Conservation (phyloP, 2,888 invertebrate species). For the Gisinianus flammeolus region DNA sequence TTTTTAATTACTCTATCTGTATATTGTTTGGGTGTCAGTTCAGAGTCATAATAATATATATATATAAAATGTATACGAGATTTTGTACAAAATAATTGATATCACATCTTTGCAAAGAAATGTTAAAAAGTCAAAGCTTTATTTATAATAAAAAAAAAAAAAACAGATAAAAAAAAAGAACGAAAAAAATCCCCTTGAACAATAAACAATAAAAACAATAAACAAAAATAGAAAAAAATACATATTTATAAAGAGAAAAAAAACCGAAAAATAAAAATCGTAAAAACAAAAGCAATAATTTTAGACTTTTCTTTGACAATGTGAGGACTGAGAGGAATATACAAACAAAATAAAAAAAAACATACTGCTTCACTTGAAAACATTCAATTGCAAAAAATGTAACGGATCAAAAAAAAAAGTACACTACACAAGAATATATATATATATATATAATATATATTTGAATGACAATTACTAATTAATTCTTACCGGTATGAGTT, state of each 20-base stretch:
- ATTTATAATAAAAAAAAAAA: too few species aligned
- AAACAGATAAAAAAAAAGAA: background rate
- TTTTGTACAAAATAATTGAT: background rate
- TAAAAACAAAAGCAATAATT: too few species aligned
- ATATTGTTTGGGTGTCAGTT: too few species aligned
- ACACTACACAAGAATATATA: too few species aligned
- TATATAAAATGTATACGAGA: too few species aligned
- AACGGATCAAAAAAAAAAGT: background rate
- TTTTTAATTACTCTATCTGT: too few species aligned
- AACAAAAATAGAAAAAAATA: background rate
- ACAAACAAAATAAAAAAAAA: background rate
- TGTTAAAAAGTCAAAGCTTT: background rate
- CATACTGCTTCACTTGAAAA: background rate
- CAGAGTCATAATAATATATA: background rate
- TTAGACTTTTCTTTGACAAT: background rate
- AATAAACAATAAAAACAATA: background rate
- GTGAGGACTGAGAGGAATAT: background rate
- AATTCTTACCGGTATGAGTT: constrained; percentile 77
- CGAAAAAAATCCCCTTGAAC: background rate
- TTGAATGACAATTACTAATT: too few species aligned
- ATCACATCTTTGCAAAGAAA: background rate
- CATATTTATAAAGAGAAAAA: background rate
- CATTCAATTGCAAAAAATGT: background rate
- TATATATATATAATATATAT: too few species aligned
- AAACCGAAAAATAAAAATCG: too few species aligned